These are phyloP conservation scores for Oxyura jamaicensis DNA, from an alignment of 2,113 vertebrate species.

Conservation along the genomic window DNA sequence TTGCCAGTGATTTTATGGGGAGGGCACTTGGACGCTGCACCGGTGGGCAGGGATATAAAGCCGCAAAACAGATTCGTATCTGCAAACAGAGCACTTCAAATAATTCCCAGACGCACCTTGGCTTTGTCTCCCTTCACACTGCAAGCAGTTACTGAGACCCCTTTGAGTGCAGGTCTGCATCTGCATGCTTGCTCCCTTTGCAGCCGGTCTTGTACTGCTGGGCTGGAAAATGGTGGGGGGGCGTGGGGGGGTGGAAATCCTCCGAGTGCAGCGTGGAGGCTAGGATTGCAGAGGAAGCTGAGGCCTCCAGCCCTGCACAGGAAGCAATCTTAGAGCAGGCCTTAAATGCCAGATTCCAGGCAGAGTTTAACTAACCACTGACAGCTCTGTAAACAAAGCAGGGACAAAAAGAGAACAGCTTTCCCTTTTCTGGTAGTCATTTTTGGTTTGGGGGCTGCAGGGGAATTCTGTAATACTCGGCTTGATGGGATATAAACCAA, in stretches of 20 bases:
- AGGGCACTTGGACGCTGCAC: neutral
- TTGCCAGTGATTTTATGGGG: neutral
- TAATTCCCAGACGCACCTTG: neutral
- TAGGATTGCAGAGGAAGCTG: slow-evolving; percentile 81
- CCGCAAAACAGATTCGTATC: neutral
- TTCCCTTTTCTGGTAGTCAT: slow-evolving; percentile 85
- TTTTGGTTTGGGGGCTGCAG: slow-evolving; percentile 80
- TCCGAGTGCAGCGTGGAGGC: slow-evolving; percentile 55
- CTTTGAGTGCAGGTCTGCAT: neutral
- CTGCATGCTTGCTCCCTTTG: neutral
- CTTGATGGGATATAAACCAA: slow-evolving; percentile 73
- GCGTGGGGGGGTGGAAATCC: neutral
- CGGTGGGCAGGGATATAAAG: neutral
- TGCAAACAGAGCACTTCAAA: neutral
- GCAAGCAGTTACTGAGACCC: neutral
- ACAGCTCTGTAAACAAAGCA: slow-evolving; percentile 85
- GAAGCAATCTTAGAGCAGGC: slow-evolving; percentile 82
- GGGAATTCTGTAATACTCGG: slow-evolving; percentile 75
- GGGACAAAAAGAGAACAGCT: slow-evolving; percentile 79
- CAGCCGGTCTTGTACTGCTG: neutral
- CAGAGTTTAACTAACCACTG: slow-evolving; percentile 86
- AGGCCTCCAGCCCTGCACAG: slow-evolving; percentile 81
- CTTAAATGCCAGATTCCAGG: slow-evolving; percentile 85
- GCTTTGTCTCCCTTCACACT: neutral
- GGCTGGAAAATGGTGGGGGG: slow-evolving; percentile 53